These are phyloP conservation scores for Microplitis manilae DNA, from an alignment of 2,888 invertebrate species.

Conservation along the genomic window DNA sequence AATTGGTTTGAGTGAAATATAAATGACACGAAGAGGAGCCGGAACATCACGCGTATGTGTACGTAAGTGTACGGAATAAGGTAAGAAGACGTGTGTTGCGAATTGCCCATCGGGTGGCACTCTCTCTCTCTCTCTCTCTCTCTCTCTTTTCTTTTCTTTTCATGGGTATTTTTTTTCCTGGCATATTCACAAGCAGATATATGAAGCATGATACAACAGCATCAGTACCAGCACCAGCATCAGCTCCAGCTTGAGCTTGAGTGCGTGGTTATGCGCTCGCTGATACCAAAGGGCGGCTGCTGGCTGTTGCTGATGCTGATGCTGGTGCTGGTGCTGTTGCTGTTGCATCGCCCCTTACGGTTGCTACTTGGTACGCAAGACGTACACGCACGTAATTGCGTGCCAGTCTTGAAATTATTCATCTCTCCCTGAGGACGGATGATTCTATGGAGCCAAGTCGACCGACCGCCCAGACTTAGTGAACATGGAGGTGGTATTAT, in stretches of 20 bases:
- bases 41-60: neutral
- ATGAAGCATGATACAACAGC: constrained; percentile 13
- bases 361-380: constrained; percentile 71
- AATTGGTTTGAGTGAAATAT: constrained; percentile 66
- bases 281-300: constrained; percentile 11
- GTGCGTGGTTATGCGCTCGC: neutral
- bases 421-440: constrained; percentile 60
- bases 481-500: constrained; percentile 30
- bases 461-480: constrained; percentile 48
- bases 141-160: neutral
- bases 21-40: constrained; percentile 63
- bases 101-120: constrained; percentile 16
- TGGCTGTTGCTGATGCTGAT: constrained; percentile 6
- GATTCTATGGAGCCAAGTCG: constrained; percentile 51
- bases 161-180: neutral
- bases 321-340: constrained; percentile 31
- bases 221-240: neutral
- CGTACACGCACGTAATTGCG: constrained; percentile 70
- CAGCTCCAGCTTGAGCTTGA: neutral
- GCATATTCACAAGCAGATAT: constrained; percentile 33
- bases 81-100: constrained; percentile 13
- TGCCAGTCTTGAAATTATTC: constrained; percentile 71
- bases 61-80: neutral
- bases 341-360: no score
- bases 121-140: constrained; percentile 2